Conservation (phyloP, 2,797 vertebrate genomes). For the Erithacus rubecula region DNA sequence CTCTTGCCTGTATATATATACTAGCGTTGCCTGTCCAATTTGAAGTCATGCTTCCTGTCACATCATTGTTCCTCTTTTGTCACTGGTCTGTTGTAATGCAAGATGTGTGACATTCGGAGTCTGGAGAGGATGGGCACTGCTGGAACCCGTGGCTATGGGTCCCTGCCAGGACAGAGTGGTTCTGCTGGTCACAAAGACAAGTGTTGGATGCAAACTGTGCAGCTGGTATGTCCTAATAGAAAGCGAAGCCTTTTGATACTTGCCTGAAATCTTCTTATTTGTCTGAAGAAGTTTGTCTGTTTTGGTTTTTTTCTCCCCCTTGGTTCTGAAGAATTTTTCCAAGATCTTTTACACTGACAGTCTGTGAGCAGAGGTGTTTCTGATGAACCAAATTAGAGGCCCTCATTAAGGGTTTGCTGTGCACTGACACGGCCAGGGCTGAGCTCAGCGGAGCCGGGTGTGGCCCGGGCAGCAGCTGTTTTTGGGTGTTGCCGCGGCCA, state of each 20-base stretch:
- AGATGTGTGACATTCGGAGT: fast-evolving
- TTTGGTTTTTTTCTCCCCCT: neutral
- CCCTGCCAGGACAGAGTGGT: neutral
- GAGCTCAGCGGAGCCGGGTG: neutral
- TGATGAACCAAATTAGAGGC: neutral
- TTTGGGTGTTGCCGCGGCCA: slow-evolving; percentile 70
- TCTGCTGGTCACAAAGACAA: neutral
- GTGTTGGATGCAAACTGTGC: fast-evolving
- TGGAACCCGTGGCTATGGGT: fast-evolving
- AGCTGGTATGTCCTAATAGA: neutral
- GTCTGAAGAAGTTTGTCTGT: fast-evolving
- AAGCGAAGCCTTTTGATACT: neutral
- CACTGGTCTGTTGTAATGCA: neutral
- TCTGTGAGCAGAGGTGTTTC: neutral
- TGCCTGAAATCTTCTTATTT: neutral
- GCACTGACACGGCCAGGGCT: fast-evolving
- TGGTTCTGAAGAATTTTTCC: neutral
- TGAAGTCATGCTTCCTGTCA: slow-evolving; percentile 31
- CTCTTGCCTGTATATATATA: too few species aligned
- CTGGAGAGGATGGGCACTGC: fast-evolving
- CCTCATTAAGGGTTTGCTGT: neutral
- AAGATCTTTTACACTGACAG: neutral
- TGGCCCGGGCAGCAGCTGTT: neutral
- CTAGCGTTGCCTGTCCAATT: neutral
- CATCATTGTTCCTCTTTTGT: slow-evolving; percentile 1